Percentiles rank a stretch among this genome's conserved stretches.
Conservation (phyloP, 2,888 invertebrate genomes). For the Nemotelus pantherinus region DNA sequence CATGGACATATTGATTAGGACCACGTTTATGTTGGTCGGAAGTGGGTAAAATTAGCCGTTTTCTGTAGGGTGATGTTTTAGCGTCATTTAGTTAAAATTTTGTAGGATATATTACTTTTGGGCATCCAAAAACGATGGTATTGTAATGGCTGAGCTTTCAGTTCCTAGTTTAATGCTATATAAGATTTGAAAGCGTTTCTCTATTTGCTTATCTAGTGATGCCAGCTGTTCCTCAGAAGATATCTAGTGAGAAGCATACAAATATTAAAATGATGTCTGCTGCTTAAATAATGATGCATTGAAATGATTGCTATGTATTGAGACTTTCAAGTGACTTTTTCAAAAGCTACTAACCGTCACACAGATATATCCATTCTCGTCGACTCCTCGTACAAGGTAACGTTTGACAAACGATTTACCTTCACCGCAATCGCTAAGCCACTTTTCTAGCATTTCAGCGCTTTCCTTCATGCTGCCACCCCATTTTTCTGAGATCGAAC, state of each 20-base stretch:
- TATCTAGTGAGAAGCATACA: not conserved
- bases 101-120: slow-evolving; percentile 25
- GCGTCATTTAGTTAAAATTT: too few relatives aligned
- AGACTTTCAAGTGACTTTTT: too few relatives aligned
- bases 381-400: slow-evolving; percentile 17
- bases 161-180: slow-evolving; percentile 16
- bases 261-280: not conserved
- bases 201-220: not conserved
- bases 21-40: not conserved
- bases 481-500: slow-evolving; percentile 35
- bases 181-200: not conserved
- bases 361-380: not conserved
- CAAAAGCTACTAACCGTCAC: slow-evolving; percentile 32
- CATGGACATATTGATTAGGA: not conserved
- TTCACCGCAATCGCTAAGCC: not conserved
- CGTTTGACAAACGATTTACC: not conserved
- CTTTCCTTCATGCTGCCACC: slow-evolving; percentile 19
- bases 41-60: not conserved
- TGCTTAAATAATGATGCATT: too few relatives aligned
- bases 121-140: not conserved
- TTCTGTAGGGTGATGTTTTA: slow-evolving; percentile 14
- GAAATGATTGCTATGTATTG: too few relatives aligned
- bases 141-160: not conserved
- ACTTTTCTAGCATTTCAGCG: slow-evolving; percentile 8
- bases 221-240: slow-evolving; percentile 4